These are phyloP conservation scores for Tipula helvola DNA, from an alignment of 2,888 invertebrate genomes.

Conservation along the genomic window DNA sequence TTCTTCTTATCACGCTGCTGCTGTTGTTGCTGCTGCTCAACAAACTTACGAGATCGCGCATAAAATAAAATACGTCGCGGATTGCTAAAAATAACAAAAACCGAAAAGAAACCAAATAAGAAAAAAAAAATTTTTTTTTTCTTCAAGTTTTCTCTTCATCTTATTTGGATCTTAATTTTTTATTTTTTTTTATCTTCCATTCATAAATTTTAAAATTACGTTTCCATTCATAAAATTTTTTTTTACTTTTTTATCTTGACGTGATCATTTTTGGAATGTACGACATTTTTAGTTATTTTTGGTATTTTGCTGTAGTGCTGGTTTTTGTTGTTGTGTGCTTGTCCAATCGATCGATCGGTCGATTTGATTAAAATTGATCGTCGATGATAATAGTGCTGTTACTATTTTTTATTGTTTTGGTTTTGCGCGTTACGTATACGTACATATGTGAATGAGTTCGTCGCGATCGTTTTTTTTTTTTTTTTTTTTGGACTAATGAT, in stretches of 20 bases:
- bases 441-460: neutral
- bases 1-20: neutral
- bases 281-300: neutral
- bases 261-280: neutral
- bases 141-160: conserved; percentile 4
- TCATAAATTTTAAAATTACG: conserved; percentile 4
- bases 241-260: neutral
- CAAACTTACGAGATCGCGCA: neutral
- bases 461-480: neutral
- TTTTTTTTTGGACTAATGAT: neutral
- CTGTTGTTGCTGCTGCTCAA: neutral
- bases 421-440: neutral
- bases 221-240: neutral
- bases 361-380: neutral
- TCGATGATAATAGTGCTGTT: neutral
- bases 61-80: neutral
- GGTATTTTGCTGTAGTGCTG: neutral
- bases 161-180: neutral
- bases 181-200: neutral
- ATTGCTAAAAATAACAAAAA: neutral
- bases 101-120: neutral
- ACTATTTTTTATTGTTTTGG: neutral
- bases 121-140: neutral
- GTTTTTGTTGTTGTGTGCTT: neutral
- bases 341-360: neutral